These are phyloP conservation scores for Urosaurus nigricauda DNA, from an alignment of 2,797 vertebrate species.

Conservation along the genomic window DNA sequence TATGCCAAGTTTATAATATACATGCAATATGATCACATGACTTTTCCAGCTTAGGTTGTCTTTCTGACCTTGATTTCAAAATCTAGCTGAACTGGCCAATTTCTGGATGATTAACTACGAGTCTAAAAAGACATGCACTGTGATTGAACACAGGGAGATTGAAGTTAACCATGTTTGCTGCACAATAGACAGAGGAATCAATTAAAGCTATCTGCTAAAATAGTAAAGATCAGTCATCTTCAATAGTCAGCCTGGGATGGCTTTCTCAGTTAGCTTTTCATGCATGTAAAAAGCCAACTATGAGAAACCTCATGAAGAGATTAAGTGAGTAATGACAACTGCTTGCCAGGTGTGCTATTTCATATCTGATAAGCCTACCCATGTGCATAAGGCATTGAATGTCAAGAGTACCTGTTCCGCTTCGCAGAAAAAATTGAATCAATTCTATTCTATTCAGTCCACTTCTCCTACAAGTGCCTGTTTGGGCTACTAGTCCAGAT, in stretches of 20 bases:
- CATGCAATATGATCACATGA: neutral
- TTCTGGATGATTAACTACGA: conserved; percentile 13
- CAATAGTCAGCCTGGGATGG: neutral
- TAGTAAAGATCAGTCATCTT: conserved; percentile 9
- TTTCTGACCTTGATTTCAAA: conserved; percentile 29
- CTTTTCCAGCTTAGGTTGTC: neutral
- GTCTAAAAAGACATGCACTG: neutral
- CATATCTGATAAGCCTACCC: conserved; percentile 23
- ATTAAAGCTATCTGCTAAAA: neutral
- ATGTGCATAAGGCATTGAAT: conserved; percentile 20
- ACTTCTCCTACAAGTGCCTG: neutral
- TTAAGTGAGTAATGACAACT: conserved; percentile 28
- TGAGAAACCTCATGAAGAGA: neutral
- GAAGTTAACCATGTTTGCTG: conserved; percentile 5
- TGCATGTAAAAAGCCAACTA: conserved; percentile 18
- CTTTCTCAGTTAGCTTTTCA: neutral
- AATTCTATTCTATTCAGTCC: neutral
- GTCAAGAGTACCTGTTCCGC: neutral
- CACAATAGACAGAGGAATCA: conserved; percentile 2
- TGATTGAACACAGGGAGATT: neutral
- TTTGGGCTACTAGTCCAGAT: neutral
- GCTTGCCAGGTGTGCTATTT: conserved; percentile 23
- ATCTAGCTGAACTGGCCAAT: neutral
- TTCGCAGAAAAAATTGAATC: neutral
- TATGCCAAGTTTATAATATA: neutral